phyloP scores from a whole-genome alignment of 2,113 vertebrate species.

The Dasypus novemcinctus region DNA sequence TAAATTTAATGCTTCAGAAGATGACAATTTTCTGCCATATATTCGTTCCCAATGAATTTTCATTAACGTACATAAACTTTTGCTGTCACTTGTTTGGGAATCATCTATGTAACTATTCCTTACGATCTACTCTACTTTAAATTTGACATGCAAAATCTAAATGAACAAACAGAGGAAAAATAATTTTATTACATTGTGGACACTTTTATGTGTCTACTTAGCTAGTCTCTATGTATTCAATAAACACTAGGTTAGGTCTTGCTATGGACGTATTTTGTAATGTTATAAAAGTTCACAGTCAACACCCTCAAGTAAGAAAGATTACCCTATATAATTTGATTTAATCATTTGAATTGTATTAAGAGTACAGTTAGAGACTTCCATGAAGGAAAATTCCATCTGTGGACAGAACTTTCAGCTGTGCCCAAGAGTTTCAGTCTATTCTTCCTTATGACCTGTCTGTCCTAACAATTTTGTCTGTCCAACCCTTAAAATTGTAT shows the following conservation, averaged over 20 bases:
- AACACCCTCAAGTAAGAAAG: background rate
- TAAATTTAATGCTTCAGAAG: background rate
- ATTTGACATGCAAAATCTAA: background rate
- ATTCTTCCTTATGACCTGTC: background rate
- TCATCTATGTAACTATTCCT: background rate
- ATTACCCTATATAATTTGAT: background rate
- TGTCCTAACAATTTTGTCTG: background rate
- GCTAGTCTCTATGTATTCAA: background rate
- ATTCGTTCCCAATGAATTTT: background rate
- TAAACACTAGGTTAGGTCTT: background rate
- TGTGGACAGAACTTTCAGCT: background rate
- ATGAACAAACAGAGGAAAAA: background rate
- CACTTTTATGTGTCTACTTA: background rate
- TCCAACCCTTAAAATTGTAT: background rate
- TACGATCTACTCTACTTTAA: background rate
- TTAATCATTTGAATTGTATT: background rate
- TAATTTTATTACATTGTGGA: background rate
- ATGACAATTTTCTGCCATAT: background rate
- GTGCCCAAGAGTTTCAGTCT: background rate
- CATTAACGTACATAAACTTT: background rate
- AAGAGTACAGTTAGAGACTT: background rate
- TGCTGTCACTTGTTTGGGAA: background rate
- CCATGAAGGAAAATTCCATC: background rate
- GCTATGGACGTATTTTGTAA: background rate
- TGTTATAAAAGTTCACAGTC: background rate